A percentile compares a stretch with the other conserved stretches of the same genome.
Evolutionary conservation across 2,888 invertebrate genomes (phyloP).

Genomic region (Chydorus sphaericus): DNA sequence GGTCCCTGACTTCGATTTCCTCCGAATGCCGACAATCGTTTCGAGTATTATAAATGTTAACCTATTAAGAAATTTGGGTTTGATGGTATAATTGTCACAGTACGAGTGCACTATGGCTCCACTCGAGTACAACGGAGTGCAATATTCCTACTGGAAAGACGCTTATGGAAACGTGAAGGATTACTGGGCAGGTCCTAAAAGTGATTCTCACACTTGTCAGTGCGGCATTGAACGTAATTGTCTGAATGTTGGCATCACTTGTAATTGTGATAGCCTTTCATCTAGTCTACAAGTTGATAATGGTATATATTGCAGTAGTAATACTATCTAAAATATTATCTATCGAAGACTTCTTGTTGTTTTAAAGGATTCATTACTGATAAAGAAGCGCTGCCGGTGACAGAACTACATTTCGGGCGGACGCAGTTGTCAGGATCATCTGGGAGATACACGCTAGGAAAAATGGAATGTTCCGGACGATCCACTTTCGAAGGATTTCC

Average conservation of each 20-base stretch:
- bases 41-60: too few species aligned
- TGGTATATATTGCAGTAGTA: neutral
- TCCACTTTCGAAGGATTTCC: neutral
- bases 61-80: too few species aligned
- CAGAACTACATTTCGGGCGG: neutral
- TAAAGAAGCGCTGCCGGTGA: neutral
- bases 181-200: neutral
- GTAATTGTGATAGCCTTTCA: neutral
- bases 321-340: neutral
- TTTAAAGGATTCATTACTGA: neutral
- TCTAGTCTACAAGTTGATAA: neutral
- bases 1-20: too few species aligned
- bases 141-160: slow-evolving; percentile 1
- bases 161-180: neutral
- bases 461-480: neutral
- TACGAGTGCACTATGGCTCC: neutral
- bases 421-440: neutral
- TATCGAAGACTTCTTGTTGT: neutral
- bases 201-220: neutral
- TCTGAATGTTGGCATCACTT: neutral
- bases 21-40: too few species aligned
- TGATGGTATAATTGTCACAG: too few species aligned
- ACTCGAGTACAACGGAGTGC: neutral
- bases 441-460: neutral
- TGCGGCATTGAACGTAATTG: slow-evolving; percentile 2